Evolutionary conservation across 1,140 invertebrate species (phyloP).

Genomic region (Drosophila triauraria): DNA sequence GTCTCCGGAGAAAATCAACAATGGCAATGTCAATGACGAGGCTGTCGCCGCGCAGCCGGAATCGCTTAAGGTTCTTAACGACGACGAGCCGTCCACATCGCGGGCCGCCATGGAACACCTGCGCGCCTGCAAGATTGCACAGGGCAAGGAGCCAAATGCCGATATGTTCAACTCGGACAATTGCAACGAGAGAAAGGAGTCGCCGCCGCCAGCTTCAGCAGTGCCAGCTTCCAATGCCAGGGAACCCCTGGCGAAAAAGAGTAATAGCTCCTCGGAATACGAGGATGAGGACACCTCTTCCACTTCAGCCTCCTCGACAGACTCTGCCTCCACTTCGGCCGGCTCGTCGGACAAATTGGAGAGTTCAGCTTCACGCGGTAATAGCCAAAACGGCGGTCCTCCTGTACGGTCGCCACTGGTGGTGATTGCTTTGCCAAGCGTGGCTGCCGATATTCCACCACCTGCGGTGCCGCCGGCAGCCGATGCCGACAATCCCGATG

Average conservation of each 20-base stretch:
- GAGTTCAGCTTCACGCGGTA: slow-evolving; percentile 23
- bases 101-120: slow-evolving; percentile 59
- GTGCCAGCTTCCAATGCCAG: slow-evolving; percentile 3
- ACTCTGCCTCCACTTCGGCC: slow-evolving; percentile 35
- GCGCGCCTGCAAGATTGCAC: slow-evolving; percentile 50
- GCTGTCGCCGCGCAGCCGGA: slow-evolving; percentile 24
- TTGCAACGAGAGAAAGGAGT: slow-evolving; percentile 53
- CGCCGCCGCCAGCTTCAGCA: not conserved
- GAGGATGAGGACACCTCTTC: slow-evolving; percentile 73
- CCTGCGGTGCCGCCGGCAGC: slow-evolving; percentile 35
- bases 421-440: slow-evolving; percentile 54
- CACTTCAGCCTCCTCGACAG: slow-evolving; percentile 54
- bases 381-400: slow-evolving; percentile 36
- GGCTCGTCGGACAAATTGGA: slow-evolving; percentile 71
- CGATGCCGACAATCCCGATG: slow-evolving; percentile 16
- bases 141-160: slow-evolving; percentile 27
- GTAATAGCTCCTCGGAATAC: slow-evolving; percentile 42
- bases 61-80: slow-evolving; percentile 51
- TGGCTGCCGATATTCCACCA: slow-evolving; percentile 14
- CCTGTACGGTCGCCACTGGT: slow-evolving; percentile 48
- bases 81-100: slow-evolving; percentile 75
- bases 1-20: slow-evolving; percentile 26
- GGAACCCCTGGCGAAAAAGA: not conserved
- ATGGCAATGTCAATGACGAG: slow-evolving; percentile 41
- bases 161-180: slow-evolving; percentile 52